These are phyloP conservation scores for Dromococcyx pavoninus DNA, from an alignment of 2,797 vertebrate genomes.

Conservation along the genomic window DNA sequence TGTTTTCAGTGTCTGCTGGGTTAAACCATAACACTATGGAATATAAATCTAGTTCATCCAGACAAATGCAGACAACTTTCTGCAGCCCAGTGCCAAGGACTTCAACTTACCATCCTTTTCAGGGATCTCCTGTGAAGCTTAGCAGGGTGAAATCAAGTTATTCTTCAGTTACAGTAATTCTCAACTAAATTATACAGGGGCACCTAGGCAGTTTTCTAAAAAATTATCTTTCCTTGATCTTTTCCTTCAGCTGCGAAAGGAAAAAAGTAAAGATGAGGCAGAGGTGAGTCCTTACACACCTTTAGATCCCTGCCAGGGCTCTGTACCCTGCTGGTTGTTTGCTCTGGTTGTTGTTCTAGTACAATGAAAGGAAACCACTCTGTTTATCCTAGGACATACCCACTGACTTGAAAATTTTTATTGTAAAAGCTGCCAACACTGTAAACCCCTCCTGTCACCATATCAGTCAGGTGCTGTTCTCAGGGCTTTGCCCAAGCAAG, in stretches of 20 bases:
- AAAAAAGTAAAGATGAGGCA: background rate
- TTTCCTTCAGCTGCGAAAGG: background rate
- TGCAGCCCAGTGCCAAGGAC: background rate
- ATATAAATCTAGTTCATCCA: background rate
- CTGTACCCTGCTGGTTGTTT: background rate
- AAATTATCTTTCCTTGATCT: background rate
- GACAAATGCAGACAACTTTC: background rate
- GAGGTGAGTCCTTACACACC: background rate
- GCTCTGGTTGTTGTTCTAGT: background rate
- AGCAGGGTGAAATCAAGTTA: background rate
- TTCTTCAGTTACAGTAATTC: background rate
- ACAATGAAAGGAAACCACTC: background rate
- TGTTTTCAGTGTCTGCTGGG: too few species aligned
- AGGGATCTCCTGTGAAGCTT: background rate
- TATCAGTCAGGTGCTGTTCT: background rate
- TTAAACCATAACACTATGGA: background rate
- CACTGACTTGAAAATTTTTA: background rate
- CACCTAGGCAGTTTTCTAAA: background rate
- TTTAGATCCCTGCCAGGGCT: background rate
- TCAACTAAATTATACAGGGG: background rate
- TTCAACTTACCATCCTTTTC: background rate
- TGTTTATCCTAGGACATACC: background rate
- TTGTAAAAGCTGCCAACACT: background rate
- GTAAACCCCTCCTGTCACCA: background rate
- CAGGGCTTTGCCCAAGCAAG: background rate